Evolutionary conservation across 2,113 vertebrate genomes (phyloP).

Genomic region (Halcyon senegalensis): DNA sequence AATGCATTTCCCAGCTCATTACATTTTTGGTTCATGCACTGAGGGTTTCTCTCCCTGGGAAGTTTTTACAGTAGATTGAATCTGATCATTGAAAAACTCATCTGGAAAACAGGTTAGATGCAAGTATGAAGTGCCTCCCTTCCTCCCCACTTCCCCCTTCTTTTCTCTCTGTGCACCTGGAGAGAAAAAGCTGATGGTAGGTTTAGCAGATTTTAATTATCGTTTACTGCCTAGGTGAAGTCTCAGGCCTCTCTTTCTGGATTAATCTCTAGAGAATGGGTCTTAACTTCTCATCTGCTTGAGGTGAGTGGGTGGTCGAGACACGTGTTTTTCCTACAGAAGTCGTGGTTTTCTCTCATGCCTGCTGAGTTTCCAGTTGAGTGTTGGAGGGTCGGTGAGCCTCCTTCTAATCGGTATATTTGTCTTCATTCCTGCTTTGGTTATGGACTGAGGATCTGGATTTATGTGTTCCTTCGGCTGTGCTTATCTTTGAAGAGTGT

Average conservation of each 20-base stretch:
- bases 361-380: not conserved
- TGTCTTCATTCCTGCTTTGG: not conserved
- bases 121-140: not conserved
- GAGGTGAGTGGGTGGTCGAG: not conserved
- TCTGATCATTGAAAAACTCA: conserved; percentile 62
- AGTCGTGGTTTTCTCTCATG: not conserved
- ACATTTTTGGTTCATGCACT: conserved; percentile 61
- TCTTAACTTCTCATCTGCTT: not conserved
- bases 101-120: conserved; percentile 65
- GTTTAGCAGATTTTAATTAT: conserved; percentile 25
- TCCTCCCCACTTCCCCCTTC: not conserved
- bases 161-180: not conserved
- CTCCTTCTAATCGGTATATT: not conserved
- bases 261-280: not conserved
- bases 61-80: conserved; percentile 66
- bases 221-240: not conserved
- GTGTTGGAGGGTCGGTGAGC: not conserved
- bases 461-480: not conserved
- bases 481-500: not conserved
- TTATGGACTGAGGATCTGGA: not conserved
- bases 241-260: not conserved
- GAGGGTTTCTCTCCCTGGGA: conserved; percentile 59
- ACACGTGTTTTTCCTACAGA: not conserved
- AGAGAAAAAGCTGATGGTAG: not conserved
- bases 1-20: conserved; percentile 60